Evolutionary conservation across 2,113 vertebrate species (phyloP).

Genomic region (Crotalus tigris): DNA sequence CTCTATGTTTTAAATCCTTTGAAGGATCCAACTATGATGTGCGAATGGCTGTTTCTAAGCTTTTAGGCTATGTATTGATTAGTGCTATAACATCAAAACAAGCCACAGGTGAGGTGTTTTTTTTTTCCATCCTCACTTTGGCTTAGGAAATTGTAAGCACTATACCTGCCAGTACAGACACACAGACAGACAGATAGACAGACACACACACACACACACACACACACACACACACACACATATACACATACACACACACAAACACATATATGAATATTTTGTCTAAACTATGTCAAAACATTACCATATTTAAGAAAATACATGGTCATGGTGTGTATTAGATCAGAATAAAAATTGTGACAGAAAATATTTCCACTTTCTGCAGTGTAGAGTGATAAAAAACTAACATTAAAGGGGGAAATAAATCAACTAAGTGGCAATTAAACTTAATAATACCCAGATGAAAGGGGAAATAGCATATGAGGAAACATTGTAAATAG

Average conservation of each 20-base stretch:
- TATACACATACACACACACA: background rate
- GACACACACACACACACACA: background rate
- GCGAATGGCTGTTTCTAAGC: slow-evolving; percentile 80
- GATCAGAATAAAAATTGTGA: background rate
- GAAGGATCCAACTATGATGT: slow-evolving; percentile 90
- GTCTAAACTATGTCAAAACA: background rate
- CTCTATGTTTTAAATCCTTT: slow-evolving; percentile 90
- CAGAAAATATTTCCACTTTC: background rate
- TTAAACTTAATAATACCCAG: background rate
- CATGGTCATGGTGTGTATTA: background rate
- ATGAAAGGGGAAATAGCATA: background rate
- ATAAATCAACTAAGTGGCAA: background rate
- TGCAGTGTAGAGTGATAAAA: background rate
- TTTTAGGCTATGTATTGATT: slow-evolving; percentile 86
- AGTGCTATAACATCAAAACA: slow-evolving; percentile 76
- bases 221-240: background rate
- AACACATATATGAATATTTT: background rate
- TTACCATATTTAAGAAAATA: background rate
- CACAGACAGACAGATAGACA: too few relatives aligned
- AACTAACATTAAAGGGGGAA: background rate
- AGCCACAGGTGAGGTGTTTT: slow-evolving; percentile 69
- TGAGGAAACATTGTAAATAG: background rate
- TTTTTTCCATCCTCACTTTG: background rate
- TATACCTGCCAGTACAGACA: too few relatives aligned
- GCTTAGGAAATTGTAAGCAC: background rate